Conservation (phyloP, 2,888 invertebrate genomes). For the Ochropacha duplaris region DNA sequence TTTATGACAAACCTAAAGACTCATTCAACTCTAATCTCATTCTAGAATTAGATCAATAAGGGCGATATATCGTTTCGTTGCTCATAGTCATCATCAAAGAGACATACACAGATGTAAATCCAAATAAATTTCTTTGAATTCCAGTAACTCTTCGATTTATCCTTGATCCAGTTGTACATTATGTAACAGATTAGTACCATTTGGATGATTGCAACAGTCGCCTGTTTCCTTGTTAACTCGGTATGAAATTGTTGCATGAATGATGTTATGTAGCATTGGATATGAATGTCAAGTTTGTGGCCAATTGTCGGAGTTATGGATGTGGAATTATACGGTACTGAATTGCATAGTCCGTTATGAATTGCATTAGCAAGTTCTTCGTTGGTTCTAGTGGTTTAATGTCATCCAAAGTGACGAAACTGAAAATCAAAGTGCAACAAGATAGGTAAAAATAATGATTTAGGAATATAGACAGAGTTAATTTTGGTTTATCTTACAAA, state of each 20-base stretch:
- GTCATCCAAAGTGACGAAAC: too few species aligned
- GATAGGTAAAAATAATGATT: too few species aligned
- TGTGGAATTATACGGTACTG: neutral
- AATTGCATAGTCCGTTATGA: neutral
- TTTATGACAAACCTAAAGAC: neutral
- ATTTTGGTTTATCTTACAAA: too few species aligned
- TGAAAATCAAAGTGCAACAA: too few species aligned
- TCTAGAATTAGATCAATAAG: neutral
- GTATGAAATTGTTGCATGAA: constrained; percentile 54
- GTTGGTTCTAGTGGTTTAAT: neutral
- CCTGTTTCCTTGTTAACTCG: constrained; percentile 50
- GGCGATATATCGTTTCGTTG: neutral
- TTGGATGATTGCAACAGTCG: constrained; percentile 16
- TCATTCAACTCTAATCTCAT: too few species aligned
- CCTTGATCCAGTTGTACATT: neutral
- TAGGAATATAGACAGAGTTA: too few species aligned
- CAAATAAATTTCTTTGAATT: neutral
- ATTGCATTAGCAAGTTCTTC: neutral
- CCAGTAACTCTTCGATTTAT: neutral
- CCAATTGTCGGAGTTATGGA: constrained; percentile 42
- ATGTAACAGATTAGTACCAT: constrained; percentile 6
- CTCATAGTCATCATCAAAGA: neutral
- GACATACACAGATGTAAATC: neutral
- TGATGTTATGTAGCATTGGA: constrained; percentile 32
- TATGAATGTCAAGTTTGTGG: constrained; percentile 36